phyloP scores from a whole-genome alignment of 2,888 invertebrate genomes.

The Leptopilina syphax region DNA sequence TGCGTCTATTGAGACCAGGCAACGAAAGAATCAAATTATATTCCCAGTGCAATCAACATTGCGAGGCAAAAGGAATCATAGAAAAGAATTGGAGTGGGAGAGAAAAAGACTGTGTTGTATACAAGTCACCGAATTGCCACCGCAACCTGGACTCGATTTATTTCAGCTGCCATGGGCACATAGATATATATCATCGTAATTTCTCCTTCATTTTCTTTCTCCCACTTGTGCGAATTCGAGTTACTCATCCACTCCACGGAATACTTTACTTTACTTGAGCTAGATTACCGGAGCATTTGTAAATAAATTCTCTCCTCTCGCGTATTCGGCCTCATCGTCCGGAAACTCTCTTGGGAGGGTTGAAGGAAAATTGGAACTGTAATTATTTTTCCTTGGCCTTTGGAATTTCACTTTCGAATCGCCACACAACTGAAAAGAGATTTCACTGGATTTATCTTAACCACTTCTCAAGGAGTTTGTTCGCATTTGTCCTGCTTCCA shows the following conservation, averaged over 20 bases:
- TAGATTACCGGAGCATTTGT: conserved; percentile 61
- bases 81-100: conserved; percentile 12
- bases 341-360: conserved; percentile 55
- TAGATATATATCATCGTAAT: conserved; percentile 52
- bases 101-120: conserved; percentile 50
- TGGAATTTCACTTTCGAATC: conserved; percentile 57
- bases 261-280: conserved; percentile 45
- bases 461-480: conserved; percentile 36
- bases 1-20: conserved; percentile 65
- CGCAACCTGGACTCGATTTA: conserved; percentile 53
- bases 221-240: conserved; percentile 37
- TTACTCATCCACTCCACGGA: conserved; percentile 37
- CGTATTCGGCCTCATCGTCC: conserved; percentile 40
- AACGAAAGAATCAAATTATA: conserved; percentile 73
- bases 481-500: conserved; percentile 13
- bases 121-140: conserved; percentile 44
- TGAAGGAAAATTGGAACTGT: conserved; percentile 61
- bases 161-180: conserved; percentile 59
- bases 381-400: conserved; percentile 65
- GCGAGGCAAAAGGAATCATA: conserved; percentile 52
- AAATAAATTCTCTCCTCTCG: conserved; percentile 58
- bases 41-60: conserved; percentile 73
- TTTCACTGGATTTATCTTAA: conserved; percentile 56
- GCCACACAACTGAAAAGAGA: conserved; percentile 53
- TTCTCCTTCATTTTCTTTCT: conserved; percentile 25